Conservation (phyloP, 2,113 vertebrate genomes). For the Pterophyllum scalare region DNA sequence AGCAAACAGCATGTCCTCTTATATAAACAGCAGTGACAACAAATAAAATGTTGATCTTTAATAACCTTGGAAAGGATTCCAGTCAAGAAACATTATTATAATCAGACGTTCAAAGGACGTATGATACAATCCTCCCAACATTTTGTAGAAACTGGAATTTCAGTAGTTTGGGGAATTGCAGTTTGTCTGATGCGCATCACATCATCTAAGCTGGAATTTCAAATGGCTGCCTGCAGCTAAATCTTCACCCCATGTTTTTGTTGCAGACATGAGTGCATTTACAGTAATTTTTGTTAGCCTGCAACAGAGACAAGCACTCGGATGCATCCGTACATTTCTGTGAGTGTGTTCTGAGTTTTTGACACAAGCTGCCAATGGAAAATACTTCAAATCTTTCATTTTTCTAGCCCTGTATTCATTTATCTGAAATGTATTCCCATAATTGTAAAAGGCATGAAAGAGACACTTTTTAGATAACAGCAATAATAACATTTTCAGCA, state of each 20-base stretch:
- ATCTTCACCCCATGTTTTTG: slow-evolving; percentile 22
- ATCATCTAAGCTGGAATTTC: slow-evolving; percentile 44
- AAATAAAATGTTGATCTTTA: slow-evolving; percentile 19
- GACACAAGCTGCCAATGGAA: background rate
- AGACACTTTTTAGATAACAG: background rate
- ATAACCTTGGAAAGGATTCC: slow-evolving; percentile 10
- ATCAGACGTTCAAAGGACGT: slow-evolving; percentile 1
- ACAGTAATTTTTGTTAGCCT: slow-evolving; percentile 20
- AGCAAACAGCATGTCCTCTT: slow-evolving; percentile 6
- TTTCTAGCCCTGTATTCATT: background rate
- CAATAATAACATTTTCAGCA: slow-evolving; percentile 12
- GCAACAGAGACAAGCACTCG: background rate
- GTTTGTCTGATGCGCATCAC: slow-evolving; percentile 27
- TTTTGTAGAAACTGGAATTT: slow-evolving; percentile 13
- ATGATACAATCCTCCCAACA: background rate
- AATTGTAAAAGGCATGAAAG: background rate
- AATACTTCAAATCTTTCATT: background rate
- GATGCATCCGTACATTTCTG: background rate
- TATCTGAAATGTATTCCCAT: background rate
- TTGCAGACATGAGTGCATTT: slow-evolving; percentile 31
- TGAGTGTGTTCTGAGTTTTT: slow-evolving; percentile 8
- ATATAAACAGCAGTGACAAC: background rate
- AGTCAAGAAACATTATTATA: background rate
- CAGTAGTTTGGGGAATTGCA: slow-evolving; percentile 27
- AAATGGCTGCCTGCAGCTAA: slow-evolving; percentile 54